These are phyloP conservation scores for Triops longicaudatus DNA, from an alignment of 1,140 invertebrate species.

Conservation along the genomic window DNA sequence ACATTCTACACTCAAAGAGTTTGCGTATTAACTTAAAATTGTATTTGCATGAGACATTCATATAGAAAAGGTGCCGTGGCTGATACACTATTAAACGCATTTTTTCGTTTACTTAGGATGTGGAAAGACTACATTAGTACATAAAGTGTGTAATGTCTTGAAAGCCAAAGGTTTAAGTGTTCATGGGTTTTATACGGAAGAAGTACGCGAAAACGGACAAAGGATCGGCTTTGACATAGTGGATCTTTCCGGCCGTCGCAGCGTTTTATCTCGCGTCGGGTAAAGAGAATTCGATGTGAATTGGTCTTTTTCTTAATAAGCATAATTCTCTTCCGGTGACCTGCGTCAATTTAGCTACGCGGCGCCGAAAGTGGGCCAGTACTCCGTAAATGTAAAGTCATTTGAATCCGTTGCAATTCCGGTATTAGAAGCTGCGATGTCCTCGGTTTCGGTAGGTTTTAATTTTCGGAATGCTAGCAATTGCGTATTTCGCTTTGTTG, in stretches of 20 bases:
- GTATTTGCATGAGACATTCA: not conserved
- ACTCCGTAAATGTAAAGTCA: slow-evolving; percentile 47
- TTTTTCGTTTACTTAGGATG: slow-evolving; percentile 43
- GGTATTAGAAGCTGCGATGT: slow-evolving; percentile 37
- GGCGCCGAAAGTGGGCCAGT: slow-evolving; percentile 47
- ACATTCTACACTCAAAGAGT: not conserved
- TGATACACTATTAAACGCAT: too few species aligned
- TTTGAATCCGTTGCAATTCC: slow-evolving; percentile 50
- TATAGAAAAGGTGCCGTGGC: not conserved
- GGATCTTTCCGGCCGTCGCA: slow-evolving; percentile 41
- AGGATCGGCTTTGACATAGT: slow-evolving; percentile 54
- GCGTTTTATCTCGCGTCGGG: slow-evolving; percentile 45
- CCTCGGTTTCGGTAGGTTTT: not conserved
- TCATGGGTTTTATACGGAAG: slow-evolving; percentile 56
- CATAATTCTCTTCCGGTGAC: slow-evolving; percentile 12
- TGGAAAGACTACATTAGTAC: slow-evolving; percentile 54
- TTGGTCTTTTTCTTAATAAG: not conserved
- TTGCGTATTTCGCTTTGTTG: slow-evolving; percentile 29
- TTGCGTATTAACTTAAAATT: not conserved
- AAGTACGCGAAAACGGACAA: slow-evolving; percentile 42
- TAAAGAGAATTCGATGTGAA: slow-evolving; percentile 32
- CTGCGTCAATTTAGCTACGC: slow-evolving; percentile 20
- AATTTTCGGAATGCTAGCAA: not conserved
- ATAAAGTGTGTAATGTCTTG: slow-evolving; percentile 41
- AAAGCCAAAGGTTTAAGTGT: slow-evolving; percentile 37